Conservation (phyloP, 2,888 invertebrate genomes). For the Taphrorychus bicolor region DNA sequence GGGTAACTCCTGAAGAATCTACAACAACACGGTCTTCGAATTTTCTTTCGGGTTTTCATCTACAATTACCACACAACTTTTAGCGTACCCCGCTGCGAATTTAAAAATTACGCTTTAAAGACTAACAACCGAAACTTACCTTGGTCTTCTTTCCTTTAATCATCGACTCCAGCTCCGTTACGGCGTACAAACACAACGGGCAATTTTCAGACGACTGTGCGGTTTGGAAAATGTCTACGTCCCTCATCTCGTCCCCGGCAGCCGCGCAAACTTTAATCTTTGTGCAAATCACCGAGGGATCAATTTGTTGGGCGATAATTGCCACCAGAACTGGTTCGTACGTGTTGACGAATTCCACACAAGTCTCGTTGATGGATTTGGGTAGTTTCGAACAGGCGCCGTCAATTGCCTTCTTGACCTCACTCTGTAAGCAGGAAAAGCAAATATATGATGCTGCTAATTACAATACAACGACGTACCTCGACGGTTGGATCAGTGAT, state of each 20-base stretch:
- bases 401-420: slow-evolving; percentile 72
- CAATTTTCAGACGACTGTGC: slow-evolving; percentile 74
- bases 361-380: slow-evolving; percentile 67
- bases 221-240: slow-evolving; percentile 64
- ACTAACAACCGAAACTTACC: no score
- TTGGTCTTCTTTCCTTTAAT: slow-evolving; percentile 78
- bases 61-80: no score
- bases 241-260: slow-evolving; percentile 58
- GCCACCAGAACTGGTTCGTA: slow-evolving; percentile 84
- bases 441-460: no score
- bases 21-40: no score
- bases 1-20: no score
- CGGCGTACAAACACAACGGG: slow-evolving; percentile 83
- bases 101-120: no score
- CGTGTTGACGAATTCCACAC: slow-evolving; percentile 76
- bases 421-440: slow-evolving; percentile 62
- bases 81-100: no score
- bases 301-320: slow-evolving; percentile 78
- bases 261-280: slow-evolving; percentile 68
- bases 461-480: no score
- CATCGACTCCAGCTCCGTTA: slow-evolving; percentile 76
- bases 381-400: slow-evolving; percentile 76
- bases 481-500: slow-evolving; percentile 73
- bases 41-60: no score
- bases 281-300: slow-evolving; percentile 80